Evolutionary conservation across 2,888 invertebrate species (phyloP).

Genomic region (Eristalinus sepulchralis): DNA sequence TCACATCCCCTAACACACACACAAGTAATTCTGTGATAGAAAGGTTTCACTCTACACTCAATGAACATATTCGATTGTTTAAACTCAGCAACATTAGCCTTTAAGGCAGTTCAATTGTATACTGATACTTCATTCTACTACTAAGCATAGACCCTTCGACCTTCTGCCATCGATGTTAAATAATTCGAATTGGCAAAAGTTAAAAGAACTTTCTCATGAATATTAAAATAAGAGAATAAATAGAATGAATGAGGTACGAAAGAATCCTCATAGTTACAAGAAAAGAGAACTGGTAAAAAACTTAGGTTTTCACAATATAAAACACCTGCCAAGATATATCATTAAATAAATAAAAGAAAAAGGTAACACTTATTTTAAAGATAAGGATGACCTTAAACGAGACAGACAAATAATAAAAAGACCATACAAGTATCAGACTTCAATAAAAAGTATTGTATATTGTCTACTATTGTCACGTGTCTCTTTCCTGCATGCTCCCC

Average conservation of each 20-base stretch:
- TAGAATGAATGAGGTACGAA: conserved; percentile 8
- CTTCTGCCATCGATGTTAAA: conserved; percentile 40
- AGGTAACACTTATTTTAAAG: neutral
- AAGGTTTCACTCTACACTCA: conserved; percentile 38
- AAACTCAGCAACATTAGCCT: conserved; percentile 30
- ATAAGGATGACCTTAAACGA: neutral
- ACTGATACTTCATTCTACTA: no score
- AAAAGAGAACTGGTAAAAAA: conserved; percentile 22
- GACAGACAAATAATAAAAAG: conserved; percentile 12
- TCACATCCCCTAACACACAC: conserved; percentile 35
- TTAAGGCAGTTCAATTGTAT: conserved; percentile 40
- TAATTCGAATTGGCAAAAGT: conserved; percentile 30
- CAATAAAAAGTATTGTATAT: neutral
- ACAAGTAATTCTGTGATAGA: conserved; percentile 24
- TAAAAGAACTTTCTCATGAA: no score
- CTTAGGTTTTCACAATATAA: conserved; percentile 25
- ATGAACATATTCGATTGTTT: conserved; percentile 38
- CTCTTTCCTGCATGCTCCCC: no score
- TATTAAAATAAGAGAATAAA: conserved; percentile 22
- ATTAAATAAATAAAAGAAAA: conserved; percentile 16
- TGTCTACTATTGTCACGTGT: no score
- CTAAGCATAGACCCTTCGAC: conserved; percentile 1
- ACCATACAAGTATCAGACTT: neutral
- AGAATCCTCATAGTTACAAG: neutral
- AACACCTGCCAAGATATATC: conserved; percentile 14